Conservation (phyloP, 1,140 invertebrate species). For the Magallana ariakensis region DNA sequence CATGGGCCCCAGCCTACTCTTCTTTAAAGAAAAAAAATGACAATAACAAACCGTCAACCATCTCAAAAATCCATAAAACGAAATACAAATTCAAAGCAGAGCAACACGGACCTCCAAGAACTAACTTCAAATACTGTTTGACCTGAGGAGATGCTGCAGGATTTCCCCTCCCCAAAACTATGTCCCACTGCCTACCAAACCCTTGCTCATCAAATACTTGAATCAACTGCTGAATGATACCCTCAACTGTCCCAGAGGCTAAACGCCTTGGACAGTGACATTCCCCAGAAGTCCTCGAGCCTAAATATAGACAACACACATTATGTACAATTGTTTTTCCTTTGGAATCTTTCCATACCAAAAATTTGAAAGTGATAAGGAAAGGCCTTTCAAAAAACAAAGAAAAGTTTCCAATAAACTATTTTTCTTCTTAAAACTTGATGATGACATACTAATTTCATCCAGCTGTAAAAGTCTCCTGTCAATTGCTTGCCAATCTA, state of each 20-base stretch:
- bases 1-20: conserved; percentile 49
- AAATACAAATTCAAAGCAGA: too few relatives aligned
- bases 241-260: conserved; percentile 33
- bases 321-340: conserved; percentile 51
- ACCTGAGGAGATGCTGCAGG: conserved; percentile 15
- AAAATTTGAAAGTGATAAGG: conserved; percentile 37
- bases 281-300: neutral
- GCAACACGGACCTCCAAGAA: too few relatives aligned
- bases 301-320: conserved; percentile 37
- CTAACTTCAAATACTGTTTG: conserved; percentile 50
- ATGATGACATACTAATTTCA: neutral
- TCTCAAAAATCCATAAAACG: too few relatives aligned
- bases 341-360: conserved; percentile 50
- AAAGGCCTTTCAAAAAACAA: neutral
- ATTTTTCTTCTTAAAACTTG: conserved; percentile 39
- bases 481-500: conserved; percentile 46
- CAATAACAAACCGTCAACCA: too few relatives aligned
- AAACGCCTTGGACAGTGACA: neutral
- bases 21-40: too few relatives aligned
- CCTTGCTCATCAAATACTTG: conserved; percentile 43
- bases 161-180: conserved; percentile 14
- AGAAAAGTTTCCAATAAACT: conserved; percentile 4
- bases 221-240: conserved; percentile 33
- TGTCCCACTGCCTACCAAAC: conserved; percentile 38
- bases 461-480: conserved; percentile 45